These are phyloP conservation scores for Corydoras maculifer DNA, from an alignment of 2,113 vertebrate genomes.

Conservation along the genomic window DNA sequence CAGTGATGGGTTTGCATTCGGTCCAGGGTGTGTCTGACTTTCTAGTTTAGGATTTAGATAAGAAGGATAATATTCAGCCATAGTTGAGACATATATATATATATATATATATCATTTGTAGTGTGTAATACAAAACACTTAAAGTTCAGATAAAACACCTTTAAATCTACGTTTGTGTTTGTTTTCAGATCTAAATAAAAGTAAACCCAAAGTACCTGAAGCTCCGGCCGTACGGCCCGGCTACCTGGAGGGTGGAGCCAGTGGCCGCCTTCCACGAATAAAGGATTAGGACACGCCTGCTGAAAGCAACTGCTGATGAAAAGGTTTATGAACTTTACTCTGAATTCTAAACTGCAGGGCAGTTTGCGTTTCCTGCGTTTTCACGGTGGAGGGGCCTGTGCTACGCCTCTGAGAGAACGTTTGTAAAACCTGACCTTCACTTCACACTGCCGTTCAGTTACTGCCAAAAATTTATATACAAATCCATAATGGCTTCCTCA, in stretches of 20 bases:
- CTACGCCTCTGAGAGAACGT: no score
- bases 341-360: background rate
- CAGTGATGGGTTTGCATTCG: no score
- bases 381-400: background rate
- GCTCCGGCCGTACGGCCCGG: slow-evolving; percentile 55
- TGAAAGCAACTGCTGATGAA: slow-evolving; percentile 65
- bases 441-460: no score
- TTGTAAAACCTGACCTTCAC: no score
- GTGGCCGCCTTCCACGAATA: slow-evolving; percentile 66
- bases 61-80: no score
- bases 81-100: no score
- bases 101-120: no score
- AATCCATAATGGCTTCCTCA: no score
- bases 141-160: background rate
- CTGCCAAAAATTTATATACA: no score
- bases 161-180: background rate
- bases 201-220: slow-evolving; percentile 60
- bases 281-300: slow-evolving; percentile 55
- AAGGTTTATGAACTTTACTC: background rate
- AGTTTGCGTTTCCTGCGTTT: slow-evolving; percentile 2
- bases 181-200: slow-evolving; percentile 62
- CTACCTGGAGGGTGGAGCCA: slow-evolving; percentile 71
- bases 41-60: no score
- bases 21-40: no score
- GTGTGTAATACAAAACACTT: no score